phyloP scores from a whole-genome alignment of 92 coral and sea anemone species.

The Zoanthus sociatus region DNA sequence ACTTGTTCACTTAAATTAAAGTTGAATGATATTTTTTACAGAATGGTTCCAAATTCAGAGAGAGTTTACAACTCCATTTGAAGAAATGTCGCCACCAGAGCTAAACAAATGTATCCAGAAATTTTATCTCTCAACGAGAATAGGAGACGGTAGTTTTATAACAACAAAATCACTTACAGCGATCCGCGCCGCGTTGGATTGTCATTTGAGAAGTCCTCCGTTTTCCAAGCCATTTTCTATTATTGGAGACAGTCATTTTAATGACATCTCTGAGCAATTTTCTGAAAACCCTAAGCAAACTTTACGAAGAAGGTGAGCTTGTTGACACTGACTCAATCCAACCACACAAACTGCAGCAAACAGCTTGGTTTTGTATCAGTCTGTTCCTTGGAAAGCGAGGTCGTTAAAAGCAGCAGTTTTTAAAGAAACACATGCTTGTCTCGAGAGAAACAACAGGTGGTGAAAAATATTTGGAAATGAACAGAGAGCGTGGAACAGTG shows the following conservation, averaged over 20 bases:
- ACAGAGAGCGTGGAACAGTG: not conserved
- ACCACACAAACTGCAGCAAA: conserved; percentile 61
- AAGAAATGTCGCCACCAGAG: too few species aligned
- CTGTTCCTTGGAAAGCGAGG: conserved; percentile 17
- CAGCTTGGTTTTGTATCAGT: conserved; percentile 59
- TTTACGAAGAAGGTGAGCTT: conserved; percentile 50
- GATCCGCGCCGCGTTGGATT: conserved; percentile 44
- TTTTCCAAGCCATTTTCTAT: too few species aligned
- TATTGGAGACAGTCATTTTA: conserved; percentile 46
- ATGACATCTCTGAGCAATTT: conserved; percentile 49
- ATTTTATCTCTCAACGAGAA: too few species aligned
- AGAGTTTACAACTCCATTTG: too few species aligned
- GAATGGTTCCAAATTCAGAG: too few species aligned
- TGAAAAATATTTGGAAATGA: not conserved
- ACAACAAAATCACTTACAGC: not conserved
- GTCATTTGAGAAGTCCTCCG: conserved; percentile 20
- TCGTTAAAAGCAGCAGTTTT: conserved; percentile 55
- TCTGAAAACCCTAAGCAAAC: conserved; percentile 53
- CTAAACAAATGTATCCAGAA: too few species aligned
- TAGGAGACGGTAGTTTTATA: not conserved
- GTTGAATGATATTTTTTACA: too few species aligned
- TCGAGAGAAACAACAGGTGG: conserved; percentile 44
- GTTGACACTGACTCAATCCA: conserved; percentile 56
- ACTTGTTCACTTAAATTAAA: too few species aligned
- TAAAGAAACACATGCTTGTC: conserved; percentile 57